Conservation (phyloP, 1,140 invertebrate genomes). For the Campoletis sonorensis region DNA sequence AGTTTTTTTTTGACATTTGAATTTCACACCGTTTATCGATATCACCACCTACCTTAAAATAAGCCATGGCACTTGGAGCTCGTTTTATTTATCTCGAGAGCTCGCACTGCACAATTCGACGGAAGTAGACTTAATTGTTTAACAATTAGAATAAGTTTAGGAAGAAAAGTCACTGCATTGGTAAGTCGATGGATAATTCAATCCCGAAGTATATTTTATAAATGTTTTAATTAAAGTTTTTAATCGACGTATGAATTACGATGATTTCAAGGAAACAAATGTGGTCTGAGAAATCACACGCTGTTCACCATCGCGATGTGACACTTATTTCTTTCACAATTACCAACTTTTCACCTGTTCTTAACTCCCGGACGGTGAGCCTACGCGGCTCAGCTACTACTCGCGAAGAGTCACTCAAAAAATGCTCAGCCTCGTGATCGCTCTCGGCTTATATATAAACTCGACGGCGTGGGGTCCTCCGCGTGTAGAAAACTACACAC, state of each 20-base stretch:
- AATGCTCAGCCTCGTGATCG: conserved; percentile 67
- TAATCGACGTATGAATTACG: no score
- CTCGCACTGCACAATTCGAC: conserved; percentile 55
- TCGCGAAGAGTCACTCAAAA: conserved; percentile 66
- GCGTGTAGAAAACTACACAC: conserved; percentile 27
- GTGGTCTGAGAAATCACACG: conserved; percentile 46
- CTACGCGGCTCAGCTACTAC: conserved; percentile 6
- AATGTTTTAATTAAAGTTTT: no score
- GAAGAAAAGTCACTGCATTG: conserved; percentile 7
- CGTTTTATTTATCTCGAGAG: conserved; percentile 1
- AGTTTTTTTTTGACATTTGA: neutral
- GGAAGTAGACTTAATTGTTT: conserved; percentile 10
- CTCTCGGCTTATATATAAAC: conserved; percentile 75
- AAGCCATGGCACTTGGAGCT: conserved; percentile 66
- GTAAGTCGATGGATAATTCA: no score
- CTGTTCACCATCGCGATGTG: conserved; percentile 64
- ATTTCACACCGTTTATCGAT: conserved; percentile 14
- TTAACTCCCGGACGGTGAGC: neutral
- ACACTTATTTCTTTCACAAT: conserved; percentile 43
- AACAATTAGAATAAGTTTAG: neutral
- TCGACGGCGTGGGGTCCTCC: conserved; percentile 51
- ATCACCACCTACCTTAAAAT: conserved; percentile 66
- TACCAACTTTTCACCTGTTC: conserved; percentile 19
- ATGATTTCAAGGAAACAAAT: no score
- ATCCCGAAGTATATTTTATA: no score